Percentiles rank a stretch among this genome's conserved stretches.
phyloP scores from a whole-genome alignment of 1,140 invertebrate species.

The Lepidurus packardi region DNA sequence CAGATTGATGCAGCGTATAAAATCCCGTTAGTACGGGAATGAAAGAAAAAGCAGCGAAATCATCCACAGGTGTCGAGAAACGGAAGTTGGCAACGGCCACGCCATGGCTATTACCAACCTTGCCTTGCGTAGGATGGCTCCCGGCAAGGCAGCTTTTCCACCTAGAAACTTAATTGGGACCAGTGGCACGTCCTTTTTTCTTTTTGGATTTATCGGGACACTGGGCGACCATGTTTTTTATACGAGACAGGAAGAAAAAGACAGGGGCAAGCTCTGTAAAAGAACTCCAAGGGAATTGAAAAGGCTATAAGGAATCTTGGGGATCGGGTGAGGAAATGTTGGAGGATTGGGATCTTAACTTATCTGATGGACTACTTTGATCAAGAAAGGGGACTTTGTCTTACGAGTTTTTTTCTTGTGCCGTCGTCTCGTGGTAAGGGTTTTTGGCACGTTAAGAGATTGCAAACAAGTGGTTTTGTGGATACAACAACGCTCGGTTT shows the following conservation, averaged over 20 bases:
- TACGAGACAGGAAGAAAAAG: conserved; percentile 23
- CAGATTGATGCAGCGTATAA: too few species aligned
- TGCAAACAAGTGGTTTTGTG: neutral
- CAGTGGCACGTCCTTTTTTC: conserved; percentile 1
- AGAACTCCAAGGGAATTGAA: neutral
- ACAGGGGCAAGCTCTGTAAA: neutral
- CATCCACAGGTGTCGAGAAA: neutral
- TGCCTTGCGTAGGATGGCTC: conserved; percentile 9
- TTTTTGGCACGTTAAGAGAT: neutral
- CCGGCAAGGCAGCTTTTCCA: conserved; percentile 13
- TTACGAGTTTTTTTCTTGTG: too few species aligned
- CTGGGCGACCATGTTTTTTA: neutral
- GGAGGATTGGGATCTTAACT: neutral
- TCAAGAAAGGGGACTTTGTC: neutral
- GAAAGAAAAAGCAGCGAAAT: neutral
- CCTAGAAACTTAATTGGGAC: neutral
- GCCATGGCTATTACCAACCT: neutral
- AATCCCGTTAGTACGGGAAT: too few species aligned
- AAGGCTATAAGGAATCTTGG: neutral
- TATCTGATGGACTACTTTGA: neutral
- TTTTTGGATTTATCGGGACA: neutral
- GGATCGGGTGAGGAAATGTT: neutral
- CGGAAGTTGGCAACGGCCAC: neutral
- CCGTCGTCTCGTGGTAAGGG: too few species aligned
- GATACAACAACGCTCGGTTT: neutral